Evolutionary conservation across 2,888 invertebrate genomes (phyloP).

Genomic region (Drosophila dives): DNA sequence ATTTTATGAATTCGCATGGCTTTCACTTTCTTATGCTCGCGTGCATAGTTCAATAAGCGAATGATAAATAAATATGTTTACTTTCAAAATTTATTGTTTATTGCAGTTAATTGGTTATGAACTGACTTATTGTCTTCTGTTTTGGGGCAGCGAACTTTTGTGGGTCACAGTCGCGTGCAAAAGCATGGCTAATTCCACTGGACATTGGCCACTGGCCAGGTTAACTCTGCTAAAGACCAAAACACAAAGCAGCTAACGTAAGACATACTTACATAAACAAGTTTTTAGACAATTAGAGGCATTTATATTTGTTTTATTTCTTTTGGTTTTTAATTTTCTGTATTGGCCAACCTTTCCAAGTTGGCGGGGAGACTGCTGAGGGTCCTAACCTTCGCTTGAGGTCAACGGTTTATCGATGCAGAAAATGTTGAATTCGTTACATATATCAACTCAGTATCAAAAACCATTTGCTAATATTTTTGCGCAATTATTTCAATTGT

Average conservation of each 20-base stretch:
- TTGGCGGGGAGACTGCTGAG: conserved; percentile 19
- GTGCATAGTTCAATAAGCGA: conserved; percentile 1
- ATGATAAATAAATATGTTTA: background rate
- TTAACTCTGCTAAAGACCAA: conserved; percentile 18
- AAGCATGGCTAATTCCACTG: conserved; percentile 27
- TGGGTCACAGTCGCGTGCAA: conserved; percentile 58
- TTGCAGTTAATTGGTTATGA: conserved; percentile 10
- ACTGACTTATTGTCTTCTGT: conserved; percentile 32
- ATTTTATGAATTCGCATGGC: conserved; percentile 4
- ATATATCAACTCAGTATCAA: background rate
- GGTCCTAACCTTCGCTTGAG: conserved; percentile 74
- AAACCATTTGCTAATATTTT: background rate
- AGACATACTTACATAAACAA: background rate
- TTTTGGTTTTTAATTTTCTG: background rate
- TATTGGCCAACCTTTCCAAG: conserved; percentile 58
- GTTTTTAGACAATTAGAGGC: conserved; percentile 19
- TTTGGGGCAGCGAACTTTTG: conserved; percentile 36
- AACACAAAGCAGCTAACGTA: conserved; percentile 13
- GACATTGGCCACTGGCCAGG: background rate
- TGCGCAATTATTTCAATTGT: background rate
- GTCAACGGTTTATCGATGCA: conserved; percentile 76
- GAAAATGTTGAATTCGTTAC: conserved; percentile 46
- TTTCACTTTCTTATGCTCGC: conserved; percentile 44
- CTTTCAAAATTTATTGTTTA: background rate
- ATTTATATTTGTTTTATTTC: conserved; percentile 25